These are phyloP conservation scores for Plodia interpunctella DNA, from an alignment of 1,140 invertebrate genomes.

Conservation along the genomic window DNA sequence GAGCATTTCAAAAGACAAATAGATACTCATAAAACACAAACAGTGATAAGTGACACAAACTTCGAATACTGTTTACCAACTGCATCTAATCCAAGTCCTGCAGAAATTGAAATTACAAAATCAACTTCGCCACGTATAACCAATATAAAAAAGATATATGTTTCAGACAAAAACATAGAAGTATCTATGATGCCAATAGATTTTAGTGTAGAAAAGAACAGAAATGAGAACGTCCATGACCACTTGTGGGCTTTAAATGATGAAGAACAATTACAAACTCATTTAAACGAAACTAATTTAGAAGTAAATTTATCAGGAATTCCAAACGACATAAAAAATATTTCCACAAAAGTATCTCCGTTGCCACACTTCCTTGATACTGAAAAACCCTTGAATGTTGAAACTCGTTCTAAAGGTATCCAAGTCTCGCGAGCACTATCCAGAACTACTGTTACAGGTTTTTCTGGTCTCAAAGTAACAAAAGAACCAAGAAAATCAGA, in stretches of 20 bases:
- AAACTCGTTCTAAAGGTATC: slow-evolving; percentile 39
- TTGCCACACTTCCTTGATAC: not conserved
- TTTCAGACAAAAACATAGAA: no score
- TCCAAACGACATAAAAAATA: not conserved
- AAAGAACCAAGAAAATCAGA: slow-evolving; percentile 38
- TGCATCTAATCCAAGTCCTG: no score
- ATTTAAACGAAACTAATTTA: not conserved
- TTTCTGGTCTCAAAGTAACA: slow-evolving; percentile 41
- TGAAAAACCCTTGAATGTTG: slow-evolving; percentile 6
- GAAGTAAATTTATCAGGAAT: not conserved
- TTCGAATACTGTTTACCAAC: no score
- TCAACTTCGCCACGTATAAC: not conserved
- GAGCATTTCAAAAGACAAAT: slow-evolving; percentile 25
- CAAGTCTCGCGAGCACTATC: slow-evolving; percentile 34
- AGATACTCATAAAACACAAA: slow-evolving; percentile 9
- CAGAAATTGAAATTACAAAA: no score
- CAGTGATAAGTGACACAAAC: no score
- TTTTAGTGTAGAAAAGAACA: no score
- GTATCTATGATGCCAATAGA: no score
- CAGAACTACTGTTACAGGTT: slow-evolving; percentile 20
- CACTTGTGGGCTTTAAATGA: no score
- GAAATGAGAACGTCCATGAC: no score
- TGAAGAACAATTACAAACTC: no score
- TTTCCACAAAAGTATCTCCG: no score
- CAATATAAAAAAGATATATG: not conserved